phyloP scores from a whole-genome alignment of 2,888 invertebrate genomes.

The Candidula unifasciata region DNA sequence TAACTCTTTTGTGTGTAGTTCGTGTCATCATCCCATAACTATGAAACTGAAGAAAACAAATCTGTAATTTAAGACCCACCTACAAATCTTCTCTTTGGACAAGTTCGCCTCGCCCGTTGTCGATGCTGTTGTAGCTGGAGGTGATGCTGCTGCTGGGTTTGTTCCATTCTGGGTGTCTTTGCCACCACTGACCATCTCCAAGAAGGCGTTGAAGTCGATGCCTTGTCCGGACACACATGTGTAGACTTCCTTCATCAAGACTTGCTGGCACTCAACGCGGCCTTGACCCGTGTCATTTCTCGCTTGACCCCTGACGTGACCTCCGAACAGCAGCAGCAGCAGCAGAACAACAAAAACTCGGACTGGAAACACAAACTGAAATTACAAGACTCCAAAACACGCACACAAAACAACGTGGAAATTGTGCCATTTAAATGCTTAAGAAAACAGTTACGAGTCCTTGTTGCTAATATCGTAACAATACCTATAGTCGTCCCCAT shows the following conservation, averaged over 20 bases:
- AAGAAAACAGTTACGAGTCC: no score
- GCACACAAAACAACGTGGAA: no score
- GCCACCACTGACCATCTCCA: not conserved
- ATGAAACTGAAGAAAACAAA: not conserved
- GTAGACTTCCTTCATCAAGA: constrained; percentile 15
- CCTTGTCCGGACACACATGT: not conserved
- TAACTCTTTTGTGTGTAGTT: no score
- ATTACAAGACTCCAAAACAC: no score
- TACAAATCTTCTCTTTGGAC: not conserved
- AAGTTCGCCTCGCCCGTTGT: not conserved
- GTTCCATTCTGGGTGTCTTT: not conserved
- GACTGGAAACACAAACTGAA: not conserved
- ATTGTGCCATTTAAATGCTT: no score
- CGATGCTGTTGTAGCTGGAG: no score
- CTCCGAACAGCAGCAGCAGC: not conserved
- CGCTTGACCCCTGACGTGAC: not conserved
- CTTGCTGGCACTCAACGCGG: constrained; percentile 24
- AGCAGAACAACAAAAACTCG: not conserved
- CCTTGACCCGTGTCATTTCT: not conserved
- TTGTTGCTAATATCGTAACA: no score
- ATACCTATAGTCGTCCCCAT: no score
- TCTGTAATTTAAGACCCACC: not conserved
- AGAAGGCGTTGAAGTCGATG: constrained; percentile 36
- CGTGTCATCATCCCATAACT: no score
- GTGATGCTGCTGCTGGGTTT: not conserved